These are phyloP conservation scores for Rhipidura dahli DNA, from an alignment of 2,113 vertebrate genomes.

Conservation along the genomic window DNA sequence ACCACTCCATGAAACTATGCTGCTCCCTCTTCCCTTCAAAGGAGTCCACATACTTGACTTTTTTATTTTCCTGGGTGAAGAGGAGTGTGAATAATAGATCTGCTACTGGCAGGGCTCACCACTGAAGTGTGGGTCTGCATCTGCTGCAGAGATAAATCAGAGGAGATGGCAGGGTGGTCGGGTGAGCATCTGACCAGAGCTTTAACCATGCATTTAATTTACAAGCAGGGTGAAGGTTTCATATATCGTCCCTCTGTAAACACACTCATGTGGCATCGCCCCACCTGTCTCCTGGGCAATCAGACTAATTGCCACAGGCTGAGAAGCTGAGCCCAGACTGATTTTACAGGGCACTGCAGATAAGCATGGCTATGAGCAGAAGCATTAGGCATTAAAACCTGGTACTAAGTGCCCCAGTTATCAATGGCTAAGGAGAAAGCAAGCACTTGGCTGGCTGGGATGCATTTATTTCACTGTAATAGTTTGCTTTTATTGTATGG, in stretches of 20 bases:
- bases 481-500: background rate
- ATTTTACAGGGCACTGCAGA: background rate
- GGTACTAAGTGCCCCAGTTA: background rate
- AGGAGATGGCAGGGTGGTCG: background rate
- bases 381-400: background rate
- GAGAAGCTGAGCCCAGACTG: background rate
- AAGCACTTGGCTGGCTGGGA: background rate
- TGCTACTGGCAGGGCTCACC: background rate
- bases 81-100: background rate
- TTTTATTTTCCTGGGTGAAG: background rate
- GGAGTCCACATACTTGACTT: background rate
- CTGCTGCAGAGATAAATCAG: constrained; percentile 43
- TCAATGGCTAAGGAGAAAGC: background rate
- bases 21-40: background rate
- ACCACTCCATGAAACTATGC: background rate
- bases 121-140: background rate
- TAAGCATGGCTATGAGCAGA: background rate
- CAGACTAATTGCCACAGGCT: background rate
- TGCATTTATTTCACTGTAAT: background rate
- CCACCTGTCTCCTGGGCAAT: background rate
- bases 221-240: background rate
- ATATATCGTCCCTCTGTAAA: background rate
- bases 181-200: background rate
- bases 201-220: constrained; percentile 30
- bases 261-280: background rate